A percentile compares a stretch with the other conserved stretches of the same genome.
These are phyloP conservation scores for Brienomyrus brachyistius DNA, from an alignment of 2,113 vertebrate genomes.

Conservation along the genomic window DNA sequence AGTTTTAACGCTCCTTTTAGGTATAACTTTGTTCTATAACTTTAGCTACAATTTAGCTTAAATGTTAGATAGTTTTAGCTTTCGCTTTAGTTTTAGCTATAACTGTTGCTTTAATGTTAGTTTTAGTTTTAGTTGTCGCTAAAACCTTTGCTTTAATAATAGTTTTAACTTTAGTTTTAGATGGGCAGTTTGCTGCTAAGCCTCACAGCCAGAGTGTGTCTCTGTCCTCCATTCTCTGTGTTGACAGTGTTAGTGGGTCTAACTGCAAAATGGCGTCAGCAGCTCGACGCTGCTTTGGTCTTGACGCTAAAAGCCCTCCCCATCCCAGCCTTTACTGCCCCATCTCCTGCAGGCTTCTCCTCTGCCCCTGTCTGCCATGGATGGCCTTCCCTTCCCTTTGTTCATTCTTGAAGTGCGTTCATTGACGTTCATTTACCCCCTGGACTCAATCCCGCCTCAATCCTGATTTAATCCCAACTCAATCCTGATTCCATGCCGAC, in stretches of 20 bases:
- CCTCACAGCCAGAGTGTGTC: background rate
- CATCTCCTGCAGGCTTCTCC: background rate
- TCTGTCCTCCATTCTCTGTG: background rate
- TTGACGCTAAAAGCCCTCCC: background rate
- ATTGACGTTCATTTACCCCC: background rate
- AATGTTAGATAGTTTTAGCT: background rate
- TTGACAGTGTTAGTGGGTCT: background rate
- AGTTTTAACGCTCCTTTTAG: too few relatives aligned
- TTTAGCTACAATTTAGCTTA: too few relatives aligned
- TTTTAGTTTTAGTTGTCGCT: too few relatives aligned
- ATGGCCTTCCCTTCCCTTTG: background rate
- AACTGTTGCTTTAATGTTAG: too few relatives aligned
- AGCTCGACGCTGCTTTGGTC: background rate
- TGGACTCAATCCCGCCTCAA: background rate
- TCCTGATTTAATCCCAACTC: background rate
- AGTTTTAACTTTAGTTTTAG: background rate
- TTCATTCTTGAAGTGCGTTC: background rate
- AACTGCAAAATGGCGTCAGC: background rate
- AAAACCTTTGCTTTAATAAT: too few relatives aligned
- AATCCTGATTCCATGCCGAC: background rate
- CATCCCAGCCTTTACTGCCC: background rate
- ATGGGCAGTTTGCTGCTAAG: background rate
- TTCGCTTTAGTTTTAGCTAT: too few relatives aligned
- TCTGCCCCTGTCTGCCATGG: background rate
- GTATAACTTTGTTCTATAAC: background rate